phyloP scores from a whole-genome alignment of 2,888 invertebrate genomes.

The Eubasilissa splendida region DNA sequence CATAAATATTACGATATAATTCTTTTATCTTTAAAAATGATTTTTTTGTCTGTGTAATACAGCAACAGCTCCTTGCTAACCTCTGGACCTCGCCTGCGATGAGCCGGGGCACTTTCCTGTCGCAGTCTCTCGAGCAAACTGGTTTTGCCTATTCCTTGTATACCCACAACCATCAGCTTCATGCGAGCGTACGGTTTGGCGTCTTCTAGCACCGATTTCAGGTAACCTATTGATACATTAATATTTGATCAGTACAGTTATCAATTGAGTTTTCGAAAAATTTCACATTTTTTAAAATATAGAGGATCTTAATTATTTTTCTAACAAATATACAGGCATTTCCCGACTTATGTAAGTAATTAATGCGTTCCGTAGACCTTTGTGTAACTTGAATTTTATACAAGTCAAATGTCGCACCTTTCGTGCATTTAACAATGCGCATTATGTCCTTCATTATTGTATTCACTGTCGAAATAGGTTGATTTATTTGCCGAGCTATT shows the following conservation, averaged over 20 bases:
- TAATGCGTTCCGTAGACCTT: too few species aligned
- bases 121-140: slow-evolving; percentile 90
- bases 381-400: too few species aligned
- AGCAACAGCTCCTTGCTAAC: slow-evolving; percentile 61
- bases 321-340: neutral
- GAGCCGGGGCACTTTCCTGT: slow-evolving; percentile 86
- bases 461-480: too few species aligned
- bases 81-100: slow-evolving; percentile 80
- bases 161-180: slow-evolving; percentile 97
- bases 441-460: too few species aligned
- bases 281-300: neutral
- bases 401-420: too few species aligned
- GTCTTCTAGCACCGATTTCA: slow-evolving; percentile 89
- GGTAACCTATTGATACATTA: slow-evolving; percentile 72
- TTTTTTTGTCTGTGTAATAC: too few species aligned
- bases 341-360: too few species aligned
- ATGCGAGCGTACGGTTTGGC: slow-evolving; percentile 94
- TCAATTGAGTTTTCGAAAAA: neutral
- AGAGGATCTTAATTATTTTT: neutral
- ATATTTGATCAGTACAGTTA: neutral
- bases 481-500: too few species aligned
- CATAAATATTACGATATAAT: too few species aligned
- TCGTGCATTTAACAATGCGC: too few species aligned
- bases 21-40: too few species aligned
- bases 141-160: slow-evolving; percentile 90